Evolutionary conservation across 2,888 invertebrate genomes (phyloP), one percentile per base, ranked within the genome.

Genomic region (Lordiphosa andalusiaca): DNA sequence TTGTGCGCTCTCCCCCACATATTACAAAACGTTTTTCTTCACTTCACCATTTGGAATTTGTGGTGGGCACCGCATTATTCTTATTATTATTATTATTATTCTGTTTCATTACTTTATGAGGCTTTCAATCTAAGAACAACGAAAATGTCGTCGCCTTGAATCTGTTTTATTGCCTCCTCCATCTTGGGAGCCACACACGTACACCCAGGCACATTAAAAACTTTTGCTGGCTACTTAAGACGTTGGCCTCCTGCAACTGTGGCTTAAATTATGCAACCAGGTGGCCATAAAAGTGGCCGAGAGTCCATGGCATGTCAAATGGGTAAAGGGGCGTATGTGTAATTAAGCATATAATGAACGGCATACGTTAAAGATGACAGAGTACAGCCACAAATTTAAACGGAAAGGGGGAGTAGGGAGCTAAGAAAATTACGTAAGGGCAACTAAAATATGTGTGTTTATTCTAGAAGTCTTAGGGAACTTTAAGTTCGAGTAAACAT

Each of bases 131-230:
- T 48, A 50, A 72, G 30, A 9, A 30, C 30, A 30, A 30, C 9
- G 30, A 30, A 30, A 30, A 30, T 30, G 9, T 30, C 30, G 82
- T 71, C 66, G 49, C 73, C 57, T 67, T 52, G 71, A 81, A 81
- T 81, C 82, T 73, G 80, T 78, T 84, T 84, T 82, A 84, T 81
- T 82, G 80, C 71, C 59, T 38, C 71, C 59, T 38, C 10, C 53
- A 9, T 19, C 51, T 47, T 30, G 50, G 67, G 61, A 71, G 59
- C 44, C 58, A 46, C 42, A 53, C 64, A 58, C 54, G 71, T 81
- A 61, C 52, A 25, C 40, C 36, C 16, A 21, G 40, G 53, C 23
- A 39, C 76, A 83, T 77, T 69, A 77, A 77, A 83, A 80, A 69
- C 75, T 82, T 78, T 75, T 69, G 56, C 59, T 42, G 64, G 73